Evolutionary conservation across 2,797 vertebrate species (phyloP).

Genomic region (Rhabdophis nuchalis): DNA sequence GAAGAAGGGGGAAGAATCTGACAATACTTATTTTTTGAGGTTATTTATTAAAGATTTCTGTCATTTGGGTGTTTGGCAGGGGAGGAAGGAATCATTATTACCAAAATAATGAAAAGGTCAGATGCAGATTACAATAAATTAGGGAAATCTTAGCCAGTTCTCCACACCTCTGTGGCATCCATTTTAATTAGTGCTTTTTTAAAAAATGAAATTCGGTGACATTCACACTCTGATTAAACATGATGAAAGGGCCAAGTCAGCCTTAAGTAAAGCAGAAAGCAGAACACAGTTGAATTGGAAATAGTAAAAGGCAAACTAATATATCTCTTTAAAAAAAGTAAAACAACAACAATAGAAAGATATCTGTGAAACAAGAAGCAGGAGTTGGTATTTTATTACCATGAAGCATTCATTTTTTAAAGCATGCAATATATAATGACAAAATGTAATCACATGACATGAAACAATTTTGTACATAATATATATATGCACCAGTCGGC

Average conservation of each 20-base stretch:
- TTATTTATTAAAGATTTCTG: background rate
- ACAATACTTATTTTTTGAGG: background rate
- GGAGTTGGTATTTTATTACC: background rate
- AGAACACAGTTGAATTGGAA: slow-evolving; percentile 24
- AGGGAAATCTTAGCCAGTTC: slow-evolving; percentile 27
- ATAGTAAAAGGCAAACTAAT: slow-evolving; percentile 11
- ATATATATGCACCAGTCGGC: background rate
- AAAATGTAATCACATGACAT: background rate
- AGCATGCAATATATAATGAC: background rate
- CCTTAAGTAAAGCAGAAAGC: slow-evolving; percentile 32
- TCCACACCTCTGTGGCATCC: slow-evolving; percentile 34
- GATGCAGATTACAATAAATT: slow-evolving; percentile 31
- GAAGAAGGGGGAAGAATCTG: background rate
- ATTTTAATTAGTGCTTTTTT: slow-evolving; percentile 51
- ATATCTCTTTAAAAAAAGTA: background rate
- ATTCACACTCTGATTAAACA: slow-evolving; percentile 49
- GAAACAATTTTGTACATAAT: background rate
- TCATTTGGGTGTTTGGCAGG: slow-evolving; percentile 23
- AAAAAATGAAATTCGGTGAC: slow-evolving; percentile 47
- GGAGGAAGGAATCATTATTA: slow-evolving; percentile 43
- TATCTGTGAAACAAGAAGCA: background rate
- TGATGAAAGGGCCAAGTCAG: slow-evolving; percentile 38
- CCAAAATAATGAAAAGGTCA: slow-evolving; percentile 56
- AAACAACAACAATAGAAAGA: background rate
- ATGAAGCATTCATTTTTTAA: background rate